Percentiles rank a stretch among this genome's conserved stretches.
Conservation (phyloP, 2,113 vertebrate species). For the Macheiramphus alcinus region DNA sequence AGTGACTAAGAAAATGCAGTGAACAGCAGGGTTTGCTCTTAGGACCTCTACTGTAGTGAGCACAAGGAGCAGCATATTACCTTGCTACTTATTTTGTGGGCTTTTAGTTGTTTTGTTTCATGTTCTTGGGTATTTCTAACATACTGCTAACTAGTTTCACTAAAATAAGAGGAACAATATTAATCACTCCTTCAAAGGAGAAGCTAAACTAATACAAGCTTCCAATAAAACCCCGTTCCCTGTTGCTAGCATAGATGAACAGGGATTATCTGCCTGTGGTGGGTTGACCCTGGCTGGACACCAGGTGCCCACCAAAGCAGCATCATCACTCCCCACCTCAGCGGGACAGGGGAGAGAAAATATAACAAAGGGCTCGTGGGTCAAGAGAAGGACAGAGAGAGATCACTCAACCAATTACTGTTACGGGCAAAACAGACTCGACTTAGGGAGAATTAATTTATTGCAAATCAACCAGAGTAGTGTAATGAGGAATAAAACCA, state of each 20-base stretch:
- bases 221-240: accelerated
- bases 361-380: no score
- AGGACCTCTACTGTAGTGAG: not conserved
- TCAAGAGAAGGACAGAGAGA: no score
- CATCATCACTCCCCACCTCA: no score
- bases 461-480: no score
- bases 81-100: not conserved
- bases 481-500: no score
- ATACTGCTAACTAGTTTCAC: not conserved
- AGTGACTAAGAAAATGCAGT: not conserved
- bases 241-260: not conserved
- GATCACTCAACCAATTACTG: no score
- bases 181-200: not conserved
- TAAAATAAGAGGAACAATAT: not conserved
- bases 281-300: no score
- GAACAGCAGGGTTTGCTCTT: not conserved
- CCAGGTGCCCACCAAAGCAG: no score
- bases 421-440: no score
- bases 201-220: not conserved
- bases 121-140: not conserved
- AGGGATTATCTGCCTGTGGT: not conserved
- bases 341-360: no score
- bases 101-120: not conserved
- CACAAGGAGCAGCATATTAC: not conserved
- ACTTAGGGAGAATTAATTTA: no score